phyloP scores from a whole-genome alignment of 2,113 vertebrate genomes.

The Puma concolor region DNA sequence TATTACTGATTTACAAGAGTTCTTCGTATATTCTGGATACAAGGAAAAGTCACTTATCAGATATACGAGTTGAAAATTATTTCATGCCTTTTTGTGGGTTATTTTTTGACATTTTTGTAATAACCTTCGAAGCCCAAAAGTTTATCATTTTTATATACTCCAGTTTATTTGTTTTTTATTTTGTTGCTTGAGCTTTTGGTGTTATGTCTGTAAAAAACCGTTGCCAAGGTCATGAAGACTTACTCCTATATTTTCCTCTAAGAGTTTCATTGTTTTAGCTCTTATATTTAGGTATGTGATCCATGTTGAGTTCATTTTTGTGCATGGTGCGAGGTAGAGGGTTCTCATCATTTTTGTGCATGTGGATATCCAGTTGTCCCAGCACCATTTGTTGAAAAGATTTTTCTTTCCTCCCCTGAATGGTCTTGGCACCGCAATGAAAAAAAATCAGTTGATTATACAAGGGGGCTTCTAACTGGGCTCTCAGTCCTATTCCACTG shows the following conservation, averaged over 20 bases:
- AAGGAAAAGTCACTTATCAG: neutral
- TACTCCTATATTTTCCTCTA: neutral
- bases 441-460: neutral
- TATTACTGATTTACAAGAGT: neutral
- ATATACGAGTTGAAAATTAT: neutral
- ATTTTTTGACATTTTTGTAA: neutral
- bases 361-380: neutral
- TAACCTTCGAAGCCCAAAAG: neutral
- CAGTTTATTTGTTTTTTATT: neutral
- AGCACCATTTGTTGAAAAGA: neutral
- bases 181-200: neutral
- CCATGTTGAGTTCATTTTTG: slow-evolving; percentile 1
- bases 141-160: neutral
- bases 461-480: neutral
- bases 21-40: neutral
- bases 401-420: neutral
- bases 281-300: neutral
- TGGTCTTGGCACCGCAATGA: neutral
- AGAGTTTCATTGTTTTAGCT: neutral
- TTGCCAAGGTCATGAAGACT: neutral
- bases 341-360: neutral
- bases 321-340: neutral
- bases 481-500: neutral
- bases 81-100: neutral
- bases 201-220: neutral